These are phyloP conservation scores for Entomobrya proxima DNA, from an alignment of 2,888 invertebrate genomes.

Conservation along the genomic window DNA sequence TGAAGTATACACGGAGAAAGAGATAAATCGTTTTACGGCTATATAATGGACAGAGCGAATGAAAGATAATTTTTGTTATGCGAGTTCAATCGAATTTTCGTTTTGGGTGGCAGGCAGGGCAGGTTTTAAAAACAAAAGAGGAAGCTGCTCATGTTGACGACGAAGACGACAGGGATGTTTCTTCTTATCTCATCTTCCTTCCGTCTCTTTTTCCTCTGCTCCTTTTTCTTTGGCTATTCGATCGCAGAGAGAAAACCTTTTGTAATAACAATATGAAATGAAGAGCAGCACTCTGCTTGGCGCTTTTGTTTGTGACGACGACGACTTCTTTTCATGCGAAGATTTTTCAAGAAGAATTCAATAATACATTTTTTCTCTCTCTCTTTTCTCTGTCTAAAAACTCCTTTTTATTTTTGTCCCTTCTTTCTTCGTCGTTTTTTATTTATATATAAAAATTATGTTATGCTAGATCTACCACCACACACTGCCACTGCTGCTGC, in stretches of 20 bases:
- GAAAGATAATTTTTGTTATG: constrained; percentile 22
- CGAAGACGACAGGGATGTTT: constrained; percentile 12
- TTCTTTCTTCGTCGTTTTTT: neutral
- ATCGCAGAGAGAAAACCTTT: neutral
- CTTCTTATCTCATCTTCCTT: constrained; percentile 33
- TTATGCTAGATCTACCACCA: constrained; percentile 48
- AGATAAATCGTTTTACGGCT: neutral
- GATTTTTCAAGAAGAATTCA: constrained; percentile 38
- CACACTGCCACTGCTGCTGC: constrained; percentile 49
- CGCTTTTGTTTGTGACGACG: neutral
- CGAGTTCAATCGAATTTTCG: constrained; percentile 13
- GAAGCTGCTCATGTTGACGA: neutral
- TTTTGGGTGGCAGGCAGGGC: constrained; percentile 2
- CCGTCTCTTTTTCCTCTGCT: constrained; percentile 19
- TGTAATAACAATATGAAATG: neutral
- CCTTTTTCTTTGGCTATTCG: neutral
- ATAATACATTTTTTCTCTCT: constrained; percentile 12
- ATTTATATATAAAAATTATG: constrained; percentile 43
- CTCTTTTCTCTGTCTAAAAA: constrained; percentile 2
- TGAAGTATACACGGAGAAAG: neutral
- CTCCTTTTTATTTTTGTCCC: constrained; percentile 20
- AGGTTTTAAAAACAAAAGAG: constrained; percentile 32
- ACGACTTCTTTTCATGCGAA: neutral
- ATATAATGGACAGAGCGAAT: neutral
- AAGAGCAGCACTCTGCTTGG: neutral